Evolutionary conservation across 2,888 invertebrate species (phyloP), one percentile per base, ranked within the genome.

Genomic region (Artemia sinica): DNA sequence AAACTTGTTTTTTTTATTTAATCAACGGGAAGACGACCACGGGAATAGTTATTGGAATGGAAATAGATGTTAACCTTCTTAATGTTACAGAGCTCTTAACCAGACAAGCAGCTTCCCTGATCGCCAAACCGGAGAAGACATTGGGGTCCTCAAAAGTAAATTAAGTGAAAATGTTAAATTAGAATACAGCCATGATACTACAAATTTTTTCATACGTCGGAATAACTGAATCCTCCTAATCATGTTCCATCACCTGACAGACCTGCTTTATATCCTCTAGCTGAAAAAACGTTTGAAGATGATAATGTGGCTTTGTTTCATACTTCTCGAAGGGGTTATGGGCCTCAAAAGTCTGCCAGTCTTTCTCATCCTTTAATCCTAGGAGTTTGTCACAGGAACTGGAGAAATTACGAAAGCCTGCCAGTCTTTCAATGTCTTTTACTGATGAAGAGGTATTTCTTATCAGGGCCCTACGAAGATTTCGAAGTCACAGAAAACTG

Each of bases 361-460:
- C 58, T 58, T n/a, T 58, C 58, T 18, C 58, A 58, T 9, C 58
- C 58, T 58, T 58, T 58, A 18, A 58, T 58, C 58, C 58, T 18
- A 58, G 58, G 58, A 58, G 58, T 58, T 58, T 58, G 58, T 58
- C 58, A 18, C 58, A 58, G 10, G 58, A 58, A 18, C 18, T 58
- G 58, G 58, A 58, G 58, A 58, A 58, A 18, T 18, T 58, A 7
- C 8, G 18, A 18, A 58, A 10, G 18, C 58, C 58, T 14, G 8
- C 58, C 14, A 58, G 58, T 58, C 58, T 58, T 58, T 18, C 10
- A 0, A 18, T 58, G 58, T 58, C 58, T n/a, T 18, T 10, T n/a
- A 58, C 18, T n/a, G 58, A 58, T 58, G 28, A 28, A 28, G 28
- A 4, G 28, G 28, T 28, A 2, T 28, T 4, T 28, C 4, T 58